Conservation (phyloP, 1,140 invertebrate genomes). For the Drosophila equinoxialis region DNA sequence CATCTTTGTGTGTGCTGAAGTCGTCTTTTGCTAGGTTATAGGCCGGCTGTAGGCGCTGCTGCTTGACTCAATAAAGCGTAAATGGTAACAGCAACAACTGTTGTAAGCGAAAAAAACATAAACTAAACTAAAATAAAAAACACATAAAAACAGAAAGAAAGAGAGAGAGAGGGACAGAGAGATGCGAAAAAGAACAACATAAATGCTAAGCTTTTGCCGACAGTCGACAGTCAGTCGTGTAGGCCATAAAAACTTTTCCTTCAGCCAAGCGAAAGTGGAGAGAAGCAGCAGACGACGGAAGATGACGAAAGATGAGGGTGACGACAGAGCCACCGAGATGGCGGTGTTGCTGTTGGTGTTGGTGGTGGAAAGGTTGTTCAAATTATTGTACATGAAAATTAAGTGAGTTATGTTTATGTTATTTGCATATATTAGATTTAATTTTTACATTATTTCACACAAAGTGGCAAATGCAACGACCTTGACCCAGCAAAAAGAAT, state of each 20-base stretch:
- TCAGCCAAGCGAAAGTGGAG: slow-evolving; percentile 26
- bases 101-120: slow-evolving; percentile 23
- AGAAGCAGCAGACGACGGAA: slow-evolving; percentile 7
- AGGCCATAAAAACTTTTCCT: slow-evolving; percentile 35
- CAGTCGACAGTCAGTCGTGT: slow-evolving; percentile 32
- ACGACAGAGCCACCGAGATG: background rate
- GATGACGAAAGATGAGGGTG: background rate
- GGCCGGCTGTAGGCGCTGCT: slow-evolving; percentile 15
- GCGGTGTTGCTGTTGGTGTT: background rate
- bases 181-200: slow-evolving; percentile 32
- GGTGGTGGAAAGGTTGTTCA: slow-evolving; percentile 14
- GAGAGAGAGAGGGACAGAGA: background rate
- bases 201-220: slow-evolving; percentile 40
- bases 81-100: slow-evolving; percentile 50
- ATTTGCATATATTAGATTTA: slow-evolving; percentile 33
- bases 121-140: slow-evolving; percentile 42
- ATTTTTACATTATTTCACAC: slow-evolving; percentile 20
- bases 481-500: background rate
- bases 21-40: slow-evolving; percentile 15
- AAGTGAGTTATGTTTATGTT: slow-evolving; percentile 37
- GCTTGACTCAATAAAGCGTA: slow-evolving; percentile 51
- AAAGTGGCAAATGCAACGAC: slow-evolving; percentile 4
- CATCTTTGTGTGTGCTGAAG: background rate
- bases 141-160: slow-evolving; percentile 37
- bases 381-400: slow-evolving; percentile 37